These are phyloP conservation scores for Caenorhabditis becei DNA, from an alignment of 2,888 invertebrate genomes.

Conservation along the genomic window DNA sequence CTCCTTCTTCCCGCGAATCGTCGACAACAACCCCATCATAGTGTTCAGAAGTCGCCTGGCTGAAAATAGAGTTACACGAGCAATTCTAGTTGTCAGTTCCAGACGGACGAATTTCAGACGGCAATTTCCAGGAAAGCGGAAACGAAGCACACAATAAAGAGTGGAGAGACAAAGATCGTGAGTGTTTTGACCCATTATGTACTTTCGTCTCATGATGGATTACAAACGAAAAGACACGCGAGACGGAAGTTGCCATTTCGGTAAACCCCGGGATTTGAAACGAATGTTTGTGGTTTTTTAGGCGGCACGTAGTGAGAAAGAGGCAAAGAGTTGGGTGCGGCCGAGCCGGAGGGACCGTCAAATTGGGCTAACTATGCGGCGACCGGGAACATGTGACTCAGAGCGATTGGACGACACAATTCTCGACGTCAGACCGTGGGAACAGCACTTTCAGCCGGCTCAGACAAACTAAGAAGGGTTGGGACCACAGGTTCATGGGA, in stretches of 20 bases:
- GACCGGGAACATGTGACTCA: slow-evolving; percentile 37
- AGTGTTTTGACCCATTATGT: slow-evolving; percentile 55
- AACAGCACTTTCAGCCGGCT: slow-evolving; percentile 12
- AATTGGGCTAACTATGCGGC: slow-evolving; percentile 44
- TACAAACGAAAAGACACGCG: slow-evolving; percentile 26
- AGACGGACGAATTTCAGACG: slow-evolving; percentile 25
- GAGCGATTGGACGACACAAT: neutral
- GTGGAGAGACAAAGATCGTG: slow-evolving; percentile 13
- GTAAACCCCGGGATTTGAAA: slow-evolving; percentile 49
- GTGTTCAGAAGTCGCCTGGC: neutral
- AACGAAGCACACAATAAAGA: slow-evolving; percentile 13
- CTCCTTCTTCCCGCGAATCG: slow-evolving; percentile 72
- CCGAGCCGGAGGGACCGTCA: slow-evolving; percentile 13
- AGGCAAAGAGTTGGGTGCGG: neutral
- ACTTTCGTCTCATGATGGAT: slow-evolving; percentile 52
- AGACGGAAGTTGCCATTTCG: slow-evolving; percentile 44
- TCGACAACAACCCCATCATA: slow-evolving; percentile 73
- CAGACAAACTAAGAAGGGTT: neutral
- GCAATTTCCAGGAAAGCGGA: slow-evolving; percentile 19
- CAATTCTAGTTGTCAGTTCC: slow-evolving; percentile 36
- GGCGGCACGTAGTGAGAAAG: neutral
- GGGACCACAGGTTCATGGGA: neutral
- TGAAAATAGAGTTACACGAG: slow-evolving; percentile 9
- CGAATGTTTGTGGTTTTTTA: slow-evolving; percentile 15
- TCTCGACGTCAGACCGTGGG: slow-evolving; percentile 40